A percentile compares a stretch with the other conserved stretches of the same genome.
Evolutionary conservation across 2,113 vertebrate species (phyloP).

Genomic region (Phalacrocorax carbo): DNA sequence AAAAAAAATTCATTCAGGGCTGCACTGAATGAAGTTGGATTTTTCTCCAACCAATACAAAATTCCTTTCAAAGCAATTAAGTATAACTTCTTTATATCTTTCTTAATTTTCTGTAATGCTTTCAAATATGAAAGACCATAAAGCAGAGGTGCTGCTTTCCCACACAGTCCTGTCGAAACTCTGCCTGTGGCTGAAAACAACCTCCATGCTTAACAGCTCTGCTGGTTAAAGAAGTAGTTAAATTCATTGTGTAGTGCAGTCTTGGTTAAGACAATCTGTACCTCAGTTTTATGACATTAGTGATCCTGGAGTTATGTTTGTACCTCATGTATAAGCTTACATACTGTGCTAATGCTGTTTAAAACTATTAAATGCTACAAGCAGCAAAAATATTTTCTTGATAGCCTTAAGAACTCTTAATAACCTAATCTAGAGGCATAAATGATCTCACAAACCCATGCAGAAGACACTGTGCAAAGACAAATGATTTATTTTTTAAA

Average conservation of each 20-base stretch:
- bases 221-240: not conserved
- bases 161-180: not conserved
- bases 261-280: not conserved
- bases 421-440: not conserved
- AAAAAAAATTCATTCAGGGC: not conserved
- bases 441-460: not conserved
- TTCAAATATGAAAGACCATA: not conserved
- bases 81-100: not conserved
- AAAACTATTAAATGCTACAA: not conserved
- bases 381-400: not conserved
- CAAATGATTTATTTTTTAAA: not conserved
- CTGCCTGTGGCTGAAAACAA: not conserved
- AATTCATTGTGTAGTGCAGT: not conserved
- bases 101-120: not conserved
- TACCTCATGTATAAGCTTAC: not conserved
- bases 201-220: not conserved
- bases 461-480: not conserved
- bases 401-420: not conserved
- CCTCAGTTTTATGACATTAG: not conserved
- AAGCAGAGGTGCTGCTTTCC: not conserved
- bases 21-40: not conserved
- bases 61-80: not conserved
- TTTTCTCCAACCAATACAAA: not conserved
- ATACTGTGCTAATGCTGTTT: accelerated
- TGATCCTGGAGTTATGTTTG: not conserved